Evolutionary conservation across 2,888 invertebrate species (phyloP).

Genomic region (Antheraea yamamai): DNA sequence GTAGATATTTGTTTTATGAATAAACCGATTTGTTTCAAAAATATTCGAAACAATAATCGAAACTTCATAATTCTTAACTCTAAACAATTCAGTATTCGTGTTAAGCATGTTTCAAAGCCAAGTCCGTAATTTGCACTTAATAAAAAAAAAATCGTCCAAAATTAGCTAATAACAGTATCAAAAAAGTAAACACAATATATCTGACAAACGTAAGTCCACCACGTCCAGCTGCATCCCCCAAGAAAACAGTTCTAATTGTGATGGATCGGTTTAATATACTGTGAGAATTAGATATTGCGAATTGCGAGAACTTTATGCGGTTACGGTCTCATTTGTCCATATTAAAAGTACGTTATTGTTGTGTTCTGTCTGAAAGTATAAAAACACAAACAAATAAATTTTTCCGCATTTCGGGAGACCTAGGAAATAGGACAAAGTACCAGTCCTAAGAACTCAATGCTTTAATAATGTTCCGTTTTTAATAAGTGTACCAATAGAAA

Average conservation of each 20-base stretch:
- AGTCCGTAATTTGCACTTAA: neutral
- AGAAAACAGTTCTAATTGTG: slow-evolving; percentile 8
- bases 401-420: neutral
- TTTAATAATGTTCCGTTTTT: neutral
- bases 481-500: neutral
- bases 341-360: neutral
- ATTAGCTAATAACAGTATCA: neutral
- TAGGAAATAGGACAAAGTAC: neutral
- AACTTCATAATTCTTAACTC: neutral
- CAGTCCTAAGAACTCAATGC: too few species aligned
- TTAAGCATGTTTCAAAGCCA: neutral
- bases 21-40: neutral
- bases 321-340: neutral
- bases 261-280: slow-evolving; percentile 10
- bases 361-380: neutral
- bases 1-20: neutral
- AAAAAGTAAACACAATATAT: neutral
- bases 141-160: neutral
- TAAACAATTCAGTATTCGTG: neutral
- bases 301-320: neutral
- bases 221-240: neutral
- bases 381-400: neutral
- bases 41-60: neutral
- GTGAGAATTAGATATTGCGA: neutral
- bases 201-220: neutral